Evolutionary conservation across 2,888 invertebrate genomes (phyloP).

Genomic region (Myathropa florea): DNA sequence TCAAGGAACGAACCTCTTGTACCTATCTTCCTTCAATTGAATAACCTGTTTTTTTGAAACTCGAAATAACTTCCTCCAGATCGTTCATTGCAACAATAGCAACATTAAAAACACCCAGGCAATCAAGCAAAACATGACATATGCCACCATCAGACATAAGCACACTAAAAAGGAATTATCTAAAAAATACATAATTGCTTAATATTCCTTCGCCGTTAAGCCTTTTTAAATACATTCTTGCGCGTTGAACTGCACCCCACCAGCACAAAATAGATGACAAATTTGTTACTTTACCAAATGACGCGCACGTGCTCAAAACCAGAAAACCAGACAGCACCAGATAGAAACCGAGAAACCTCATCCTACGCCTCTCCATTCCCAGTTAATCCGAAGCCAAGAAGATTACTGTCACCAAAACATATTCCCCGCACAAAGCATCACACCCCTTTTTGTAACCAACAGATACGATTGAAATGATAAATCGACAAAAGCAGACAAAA

Average conservation of each 20-base stretch:
- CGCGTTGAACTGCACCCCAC: background rate
- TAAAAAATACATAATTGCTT: conserved; percentile 40
- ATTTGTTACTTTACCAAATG: conserved; percentile 61
- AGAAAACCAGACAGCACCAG: conserved; percentile 51
- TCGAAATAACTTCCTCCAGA: background rate
- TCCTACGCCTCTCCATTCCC: conserved; percentile 70
- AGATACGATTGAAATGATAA: background rate
- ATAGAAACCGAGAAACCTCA: conserved; percentile 18
- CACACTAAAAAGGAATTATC: conserved; percentile 20
- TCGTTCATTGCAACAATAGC: background rate
- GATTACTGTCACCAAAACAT: conserved; percentile 81
- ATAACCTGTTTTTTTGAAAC: no score
- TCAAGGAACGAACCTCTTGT: no score
- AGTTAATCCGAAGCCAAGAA: conserved; percentile 78
- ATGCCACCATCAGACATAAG: conserved; percentile 32
- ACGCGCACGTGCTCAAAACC: conserved; percentile 63
- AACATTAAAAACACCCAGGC: background rate
- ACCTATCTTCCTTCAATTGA: no score
- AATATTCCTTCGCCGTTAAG: conserved; percentile 23
- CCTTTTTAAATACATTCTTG: conserved; percentile 1
- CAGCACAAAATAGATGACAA: conserved; percentile 42
- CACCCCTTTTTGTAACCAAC: conserved; percentile 62
- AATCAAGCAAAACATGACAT: conserved; percentile 22
- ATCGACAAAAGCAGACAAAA: conserved; percentile 55
- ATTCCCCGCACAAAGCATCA: conserved; percentile 75